A percentile compares a stretch with the other conserved stretches of the same genome.
These are phyloP conservation scores for Euleptes europaea DNA, from an alignment of 2,113 vertebrate species.

Conservation along the genomic window DNA sequence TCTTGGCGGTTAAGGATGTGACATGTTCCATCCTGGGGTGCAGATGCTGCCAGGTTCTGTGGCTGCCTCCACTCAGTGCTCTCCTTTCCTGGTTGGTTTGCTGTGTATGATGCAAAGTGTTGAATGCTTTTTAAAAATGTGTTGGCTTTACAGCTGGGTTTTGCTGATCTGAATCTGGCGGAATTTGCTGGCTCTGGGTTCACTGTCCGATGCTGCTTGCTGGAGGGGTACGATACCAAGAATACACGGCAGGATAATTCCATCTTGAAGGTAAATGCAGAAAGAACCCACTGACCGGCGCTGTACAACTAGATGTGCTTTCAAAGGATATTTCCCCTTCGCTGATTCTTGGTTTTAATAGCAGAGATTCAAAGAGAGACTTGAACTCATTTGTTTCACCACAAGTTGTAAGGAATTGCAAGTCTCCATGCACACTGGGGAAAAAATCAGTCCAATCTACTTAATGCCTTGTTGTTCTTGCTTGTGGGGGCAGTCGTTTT, in stretches of 20 bases:
- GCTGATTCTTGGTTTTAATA: neutral
- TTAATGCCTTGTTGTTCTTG: constrained; percentile 13
- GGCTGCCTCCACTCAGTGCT: neutral
- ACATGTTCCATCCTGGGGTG: neutral
- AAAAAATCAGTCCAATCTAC: too few relatives aligned
- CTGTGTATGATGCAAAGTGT: neutral
- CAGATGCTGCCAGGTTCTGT: neutral
- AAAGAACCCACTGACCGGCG: neutral
- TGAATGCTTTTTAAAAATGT: constrained; percentile 2
- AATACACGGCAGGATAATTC: constrained; percentile 99
- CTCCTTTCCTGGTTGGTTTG: neutral
- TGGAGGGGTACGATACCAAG: constrained; percentile 98
- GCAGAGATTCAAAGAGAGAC: neutral
- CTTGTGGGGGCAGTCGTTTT: neutral
- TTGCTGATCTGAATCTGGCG: constrained; percentile 96
- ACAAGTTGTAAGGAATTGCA: neutral
- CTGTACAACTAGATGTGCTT: too few relatives aligned
- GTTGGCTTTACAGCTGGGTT: constrained; percentile 86
- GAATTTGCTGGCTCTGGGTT: constrained; percentile 97
- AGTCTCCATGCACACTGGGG: neutral
- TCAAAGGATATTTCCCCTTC: neutral
- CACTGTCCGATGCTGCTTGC: constrained; percentile 92
- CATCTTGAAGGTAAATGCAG: constrained; percentile 87
- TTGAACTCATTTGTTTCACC: neutral
- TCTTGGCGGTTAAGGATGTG: constrained; percentile 23